phyloP scores from a whole-genome alignment of 2,113 vertebrate genomes.

The Strix uralensis region DNA sequence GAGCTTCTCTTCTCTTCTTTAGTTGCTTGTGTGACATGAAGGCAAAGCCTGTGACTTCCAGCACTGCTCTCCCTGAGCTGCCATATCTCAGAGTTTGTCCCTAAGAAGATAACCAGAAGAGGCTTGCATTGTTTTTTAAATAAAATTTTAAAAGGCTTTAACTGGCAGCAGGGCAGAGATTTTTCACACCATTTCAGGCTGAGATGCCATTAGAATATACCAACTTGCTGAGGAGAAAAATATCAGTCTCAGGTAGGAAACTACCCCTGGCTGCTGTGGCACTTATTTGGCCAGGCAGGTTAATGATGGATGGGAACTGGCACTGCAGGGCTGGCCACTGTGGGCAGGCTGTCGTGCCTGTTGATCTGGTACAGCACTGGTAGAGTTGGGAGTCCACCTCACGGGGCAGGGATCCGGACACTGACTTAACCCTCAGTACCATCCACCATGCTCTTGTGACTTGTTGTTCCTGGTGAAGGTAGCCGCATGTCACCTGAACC shows the following conservation, averaged over 20 bases:
- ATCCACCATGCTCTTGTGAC: background rate
- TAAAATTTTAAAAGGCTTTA: background rate
- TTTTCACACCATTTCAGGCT: background rate
- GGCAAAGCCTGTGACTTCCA: background rate
- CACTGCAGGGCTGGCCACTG: background rate
- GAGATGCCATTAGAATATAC: background rate
- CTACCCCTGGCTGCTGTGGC: background rate
- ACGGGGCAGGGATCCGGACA: background rate
- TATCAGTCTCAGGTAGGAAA: background rate
- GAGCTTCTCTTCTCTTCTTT: background rate
- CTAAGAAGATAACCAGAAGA: background rate
- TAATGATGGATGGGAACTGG: background rate
- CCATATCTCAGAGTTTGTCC: background rate
- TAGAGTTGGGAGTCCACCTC: background rate
- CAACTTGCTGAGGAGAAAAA: background rate
- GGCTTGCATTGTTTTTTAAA: background rate
- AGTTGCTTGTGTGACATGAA: background rate
- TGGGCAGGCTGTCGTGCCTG: background rate
- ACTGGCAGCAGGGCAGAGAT: background rate
- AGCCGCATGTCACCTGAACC: fast-evolving
- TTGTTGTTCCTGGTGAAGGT: fast-evolving
- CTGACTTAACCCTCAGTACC: background rate
- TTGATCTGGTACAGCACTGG: background rate
- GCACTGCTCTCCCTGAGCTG: background rate
- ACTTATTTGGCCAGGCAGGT: background rate